Base-by-base conservation (phyloP, 1,140 invertebrate genomes). In the Sitodiplosis mosellana region DNA sequence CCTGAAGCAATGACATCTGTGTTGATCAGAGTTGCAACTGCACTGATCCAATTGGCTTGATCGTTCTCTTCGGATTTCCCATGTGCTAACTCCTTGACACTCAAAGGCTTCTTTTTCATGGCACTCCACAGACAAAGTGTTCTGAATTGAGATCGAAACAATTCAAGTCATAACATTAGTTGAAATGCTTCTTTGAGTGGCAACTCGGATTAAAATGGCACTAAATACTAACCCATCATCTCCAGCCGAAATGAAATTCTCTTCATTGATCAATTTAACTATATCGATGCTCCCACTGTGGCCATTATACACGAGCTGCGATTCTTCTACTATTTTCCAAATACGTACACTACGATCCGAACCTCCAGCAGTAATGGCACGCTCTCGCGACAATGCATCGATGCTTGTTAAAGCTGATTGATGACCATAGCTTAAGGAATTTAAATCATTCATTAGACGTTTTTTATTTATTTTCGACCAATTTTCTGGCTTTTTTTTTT, bases 321-420 rank as follows among this genome's bases (percentile, higher is more conserved):
- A 94, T 61, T 97, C 93, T 69, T 97, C 92, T 0, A 83, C 76
- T 49, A 98, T 85, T 66, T 97, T 96, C 91, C 92, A 98, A 53
- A 97, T 76, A 52, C 91, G 72, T 37, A 96, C 63, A 7, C 83
- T 77, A 36, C 74, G 75, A 62, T 98, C 94, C 49, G 80, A 73
- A 21, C 91, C 89, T 38, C 93, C 93, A 44, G 82, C 77, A 6
- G 90, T 89, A 1, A 97, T 75, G 2, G 86, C 87, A 50, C 89
- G 71, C 57, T 96, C 91, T 52, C 81, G 72, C 41, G 76, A 72
- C 38, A 90, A 60, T 2, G 84, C 79, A 69, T 97, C 93, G 44
- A 97, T 85, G n/a, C 77, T 77, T 7, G 85, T 88, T 3, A 96
- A 80, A n/a, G 69, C 67, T 55, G 78, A 80, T 62, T 93, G 85